Conservation (phyloP, 2,113 vertebrate genomes). For the Oryzias woworae region DNA sequence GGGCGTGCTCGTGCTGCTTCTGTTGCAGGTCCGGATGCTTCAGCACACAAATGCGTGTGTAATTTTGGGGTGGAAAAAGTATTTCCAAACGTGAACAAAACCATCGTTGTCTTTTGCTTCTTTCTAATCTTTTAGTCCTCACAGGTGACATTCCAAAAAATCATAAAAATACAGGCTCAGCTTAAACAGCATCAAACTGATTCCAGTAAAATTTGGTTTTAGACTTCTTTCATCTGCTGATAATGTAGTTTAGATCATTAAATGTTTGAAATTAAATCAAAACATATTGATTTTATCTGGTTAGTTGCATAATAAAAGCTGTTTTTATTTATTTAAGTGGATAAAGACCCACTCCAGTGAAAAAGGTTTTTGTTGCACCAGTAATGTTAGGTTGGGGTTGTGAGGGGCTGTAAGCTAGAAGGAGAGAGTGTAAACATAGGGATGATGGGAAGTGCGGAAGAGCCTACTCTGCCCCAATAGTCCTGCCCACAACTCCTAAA, state of each 20-base stretch:
- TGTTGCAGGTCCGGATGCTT: constrained; percentile 42
- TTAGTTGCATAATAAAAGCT: not conserved
- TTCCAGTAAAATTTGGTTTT: not conserved
- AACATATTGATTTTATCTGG: constrained; percentile 13
- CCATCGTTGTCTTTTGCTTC: not conserved
- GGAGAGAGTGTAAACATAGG: too few relatives aligned
- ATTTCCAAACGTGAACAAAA: constrained; percentile 3
- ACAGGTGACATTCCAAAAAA: too few relatives aligned
- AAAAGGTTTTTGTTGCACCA: too few relatives aligned
- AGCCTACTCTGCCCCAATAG: too few relatives aligned
- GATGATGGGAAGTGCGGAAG: too few relatives aligned
- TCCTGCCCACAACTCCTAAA: too few relatives aligned
- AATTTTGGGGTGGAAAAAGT: constrained; percentile 4
- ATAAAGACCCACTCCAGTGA: too few relatives aligned
- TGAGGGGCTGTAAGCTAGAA: too few relatives aligned
- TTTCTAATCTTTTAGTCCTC: not conserved
- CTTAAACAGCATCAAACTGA: not conserved
- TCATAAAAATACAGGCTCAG: not conserved
- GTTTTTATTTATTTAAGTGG: too few relatives aligned
- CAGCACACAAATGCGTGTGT: constrained; percentile 15
- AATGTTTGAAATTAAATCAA: constrained; percentile 16
- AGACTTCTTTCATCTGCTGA: constrained; percentile 13
- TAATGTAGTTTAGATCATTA: constrained; percentile 1
- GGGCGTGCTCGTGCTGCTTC: constrained; percentile 48
- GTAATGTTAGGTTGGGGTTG: too few relatives aligned